Base-by-base conservation (phyloP, 2,888 invertebrate species). In the Siphonodentalium dalli region DNA sequence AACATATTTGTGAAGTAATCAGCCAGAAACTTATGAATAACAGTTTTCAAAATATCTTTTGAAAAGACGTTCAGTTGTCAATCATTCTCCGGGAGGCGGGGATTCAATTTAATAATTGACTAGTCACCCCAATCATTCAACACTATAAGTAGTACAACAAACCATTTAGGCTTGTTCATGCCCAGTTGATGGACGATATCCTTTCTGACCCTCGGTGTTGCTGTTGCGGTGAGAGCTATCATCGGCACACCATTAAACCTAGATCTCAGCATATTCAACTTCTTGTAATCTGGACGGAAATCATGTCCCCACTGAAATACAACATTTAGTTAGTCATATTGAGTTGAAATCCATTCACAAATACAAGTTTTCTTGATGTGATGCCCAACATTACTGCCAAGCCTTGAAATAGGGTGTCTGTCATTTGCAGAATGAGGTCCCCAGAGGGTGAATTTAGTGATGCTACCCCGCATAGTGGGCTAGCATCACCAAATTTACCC, bases 181-280 rank as follows among this genome's bases (percentile, higher is more conserved):
- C 71, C 71, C 20, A 98, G 86, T 78, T 96, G 95, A 71, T 90
- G 88, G 56, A 93, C 84, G 64, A 96, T 92, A 78, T 98, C 97
- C 61, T 88, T 86, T 52, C 95, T 87, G 4, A 96, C 96, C 43
- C 93, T 86, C 5, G 92, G 92, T 0, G 95, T 95, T 13, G 98
- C 98, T 0, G 98, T 99, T 15, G 98, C 98, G 0, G 98, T 98
- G 43, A 98, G 84, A 7, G 85, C 89, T 86, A 85, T 92, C 42
- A 91, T 87, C 13, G 90, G 90, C 0, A 91, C 89, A 40, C 85
- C 84, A 0, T 88, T 88, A 80, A 87, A 92, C 47, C 88, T 87
- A 48, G 86, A 82, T 15, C 92, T 85, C 13, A 98, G 84, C 20
- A 87, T 74, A 35, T 85, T 86, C 42, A 97, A 84, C 63, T 88